Evolutionary conservation across 2,113 vertebrate species (phyloP).

Genomic region (Labeo rohita): DNA sequence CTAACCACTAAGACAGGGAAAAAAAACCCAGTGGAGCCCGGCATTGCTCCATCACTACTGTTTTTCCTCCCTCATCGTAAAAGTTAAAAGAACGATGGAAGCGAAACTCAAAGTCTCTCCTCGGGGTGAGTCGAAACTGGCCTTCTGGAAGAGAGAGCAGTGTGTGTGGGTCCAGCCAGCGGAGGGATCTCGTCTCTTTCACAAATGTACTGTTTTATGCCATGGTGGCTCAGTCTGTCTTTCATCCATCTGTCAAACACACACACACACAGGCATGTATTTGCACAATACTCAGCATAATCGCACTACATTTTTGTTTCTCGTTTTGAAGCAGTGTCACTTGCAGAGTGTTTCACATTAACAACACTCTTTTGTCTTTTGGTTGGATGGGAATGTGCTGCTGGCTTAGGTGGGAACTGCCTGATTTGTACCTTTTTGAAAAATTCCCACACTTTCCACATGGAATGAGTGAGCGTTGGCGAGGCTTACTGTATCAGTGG

Average conservation of each 20-base stretch:
- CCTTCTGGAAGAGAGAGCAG: constrained; percentile 43
- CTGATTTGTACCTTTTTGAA: constrained; percentile 39
- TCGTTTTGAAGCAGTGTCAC: constrained; percentile 29
- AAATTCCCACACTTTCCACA: constrained; percentile 49
- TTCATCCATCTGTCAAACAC: constrained; percentile 54
- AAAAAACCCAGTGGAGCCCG: constrained; percentile 19
- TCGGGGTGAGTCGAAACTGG: constrained; percentile 16
- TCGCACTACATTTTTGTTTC: constrained; percentile 42
- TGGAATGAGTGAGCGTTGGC: constrained; percentile 9
- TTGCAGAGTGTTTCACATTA: constrained; percentile 30
- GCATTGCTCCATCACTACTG: constrained; percentile 45
- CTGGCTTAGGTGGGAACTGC: constrained; percentile 14
- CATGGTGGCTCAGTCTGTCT: constrained; percentile 59
- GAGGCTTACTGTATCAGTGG: constrained; percentile 25
- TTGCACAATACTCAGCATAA: constrained; percentile 30
- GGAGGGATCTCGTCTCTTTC: constrained; percentile 18
- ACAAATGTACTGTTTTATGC: constrained; percentile 29
- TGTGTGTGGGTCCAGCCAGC: background rate
- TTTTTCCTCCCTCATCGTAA: constrained; percentile 52
- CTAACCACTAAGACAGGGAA: constrained; percentile 32
- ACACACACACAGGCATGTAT: constrained; percentile 3
- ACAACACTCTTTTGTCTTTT: constrained; percentile 53
- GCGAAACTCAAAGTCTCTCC: constrained; percentile 22
- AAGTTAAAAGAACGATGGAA: constrained; percentile 46
- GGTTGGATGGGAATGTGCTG: constrained; percentile 43